phyloP scores from a whole-genome alignment of 2,797 vertebrate genomes.

The Enteromius trimaculatus region DNA sequence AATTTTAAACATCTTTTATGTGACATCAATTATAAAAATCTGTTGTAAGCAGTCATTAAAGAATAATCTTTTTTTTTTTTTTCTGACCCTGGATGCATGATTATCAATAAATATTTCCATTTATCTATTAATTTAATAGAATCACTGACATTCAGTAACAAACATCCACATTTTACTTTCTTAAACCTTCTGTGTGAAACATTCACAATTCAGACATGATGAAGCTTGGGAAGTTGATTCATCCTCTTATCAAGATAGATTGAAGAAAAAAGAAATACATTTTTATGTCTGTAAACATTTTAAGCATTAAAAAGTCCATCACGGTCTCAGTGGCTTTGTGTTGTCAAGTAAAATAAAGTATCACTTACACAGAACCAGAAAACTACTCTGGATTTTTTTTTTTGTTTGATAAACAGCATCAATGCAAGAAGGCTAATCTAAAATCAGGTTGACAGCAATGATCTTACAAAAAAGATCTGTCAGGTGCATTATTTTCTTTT shows the following conservation, averaged over 20 bases:
- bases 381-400: background rate
- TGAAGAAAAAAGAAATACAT: too few relatives aligned
- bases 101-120: background rate
- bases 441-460: background rate
- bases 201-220: background rate
- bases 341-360: conserved; percentile 10
- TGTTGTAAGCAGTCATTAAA: background rate
- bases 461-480: background rate
- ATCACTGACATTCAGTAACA: background rate
- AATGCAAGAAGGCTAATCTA: background rate
- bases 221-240: background rate
- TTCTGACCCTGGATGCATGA: too few relatives aligned
- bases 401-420: background rate
- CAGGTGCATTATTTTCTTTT: background rate
- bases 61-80: background rate
- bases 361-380: background rate
- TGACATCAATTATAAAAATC: background rate
- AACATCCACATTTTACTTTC: background rate
- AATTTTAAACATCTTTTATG: background rate
- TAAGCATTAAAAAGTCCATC: background rate
- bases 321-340: background rate
- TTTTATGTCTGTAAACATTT: background rate
- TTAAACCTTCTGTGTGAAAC: background rate
- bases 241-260: background rate
- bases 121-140: background rate